phyloP scores from a whole-genome alignment of 2,797 vertebrate species.

The Tokudaia tokunoshimensis region DNA sequence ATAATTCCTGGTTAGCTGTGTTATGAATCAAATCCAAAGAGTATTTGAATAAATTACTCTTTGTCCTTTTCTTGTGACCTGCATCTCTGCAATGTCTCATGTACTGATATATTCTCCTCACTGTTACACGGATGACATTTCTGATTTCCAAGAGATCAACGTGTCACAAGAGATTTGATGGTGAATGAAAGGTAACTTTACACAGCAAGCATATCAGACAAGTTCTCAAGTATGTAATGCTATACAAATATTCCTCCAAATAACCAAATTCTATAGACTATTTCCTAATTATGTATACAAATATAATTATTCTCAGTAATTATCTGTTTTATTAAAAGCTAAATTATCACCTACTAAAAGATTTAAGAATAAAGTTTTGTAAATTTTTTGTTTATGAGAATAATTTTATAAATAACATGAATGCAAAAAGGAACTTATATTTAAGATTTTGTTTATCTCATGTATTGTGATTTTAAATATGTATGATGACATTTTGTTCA shows the following conservation, averaged over 20 bases:
- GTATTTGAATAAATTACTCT: constrained; percentile 58
- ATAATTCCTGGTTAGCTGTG: constrained; percentile 69
- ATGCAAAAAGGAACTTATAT: not conserved
- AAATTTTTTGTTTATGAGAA: constrained; percentile 57
- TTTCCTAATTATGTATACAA: constrained; percentile 60
- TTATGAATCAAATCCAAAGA: constrained; percentile 19
- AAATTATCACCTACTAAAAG: not conserved
- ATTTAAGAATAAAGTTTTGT: constrained; percentile 47
- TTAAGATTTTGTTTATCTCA: not conserved
- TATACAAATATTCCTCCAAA: not conserved
- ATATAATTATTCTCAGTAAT: not conserved
- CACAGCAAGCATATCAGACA: constrained; percentile 49
- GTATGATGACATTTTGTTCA: constrained; percentile 13
- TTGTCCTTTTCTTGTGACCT: constrained; percentile 10
- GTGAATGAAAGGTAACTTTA: constrained; percentile 64
- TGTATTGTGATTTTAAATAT: constrained; percentile 46
- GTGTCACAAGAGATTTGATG: constrained; percentile 42
- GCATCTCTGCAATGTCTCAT: constrained; percentile 64
- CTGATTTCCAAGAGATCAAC: not conserved
- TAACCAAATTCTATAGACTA: not conserved
- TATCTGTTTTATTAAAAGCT: not conserved
- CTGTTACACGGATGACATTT: constrained; percentile 49
- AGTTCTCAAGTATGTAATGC: not conserved
- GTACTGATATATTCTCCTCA: not conserved
- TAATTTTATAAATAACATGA: constrained; percentile 32